phyloP scores from a whole-genome alignment of 2,888 invertebrate genomes.

The Arctia plantaginis region DNA sequence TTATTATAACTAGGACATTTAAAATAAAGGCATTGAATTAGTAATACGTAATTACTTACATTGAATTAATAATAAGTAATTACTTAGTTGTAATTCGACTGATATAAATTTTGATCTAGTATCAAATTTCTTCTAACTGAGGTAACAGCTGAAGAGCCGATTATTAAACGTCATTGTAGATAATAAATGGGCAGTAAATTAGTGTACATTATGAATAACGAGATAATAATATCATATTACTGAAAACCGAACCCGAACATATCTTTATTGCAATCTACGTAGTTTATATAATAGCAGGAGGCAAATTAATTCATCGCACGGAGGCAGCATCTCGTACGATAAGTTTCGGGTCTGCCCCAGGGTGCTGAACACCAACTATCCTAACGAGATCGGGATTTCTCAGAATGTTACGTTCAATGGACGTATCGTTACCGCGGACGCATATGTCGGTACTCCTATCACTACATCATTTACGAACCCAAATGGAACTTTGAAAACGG shows the following conservation, averaged over 20 bases:
- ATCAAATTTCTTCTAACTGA: not conserved
- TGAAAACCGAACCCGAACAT: conserved; percentile 60
- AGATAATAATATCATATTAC: conserved; percentile 59
- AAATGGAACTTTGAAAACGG: conserved; percentile 45
- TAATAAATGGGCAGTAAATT: conserved; percentile 66
- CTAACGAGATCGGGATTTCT: conserved; percentile 79
- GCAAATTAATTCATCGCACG: conserved; percentile 83
- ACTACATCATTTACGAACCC: conserved; percentile 55
- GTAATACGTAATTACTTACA: not conserved
- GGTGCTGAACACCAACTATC: conserved; percentile 75
- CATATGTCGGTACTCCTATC: conserved; percentile 68
- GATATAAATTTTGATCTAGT: not conserved
- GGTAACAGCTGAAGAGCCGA: not conserved
- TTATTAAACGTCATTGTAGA: not conserved
- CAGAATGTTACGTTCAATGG: conserved; percentile 71
- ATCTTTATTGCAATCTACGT: conserved; percentile 82
- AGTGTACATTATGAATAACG: conserved; percentile 62
- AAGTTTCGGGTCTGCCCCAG: conserved; percentile 69
- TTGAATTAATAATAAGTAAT: no score
- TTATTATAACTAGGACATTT: no score
- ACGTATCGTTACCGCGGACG: conserved; percentile 57
- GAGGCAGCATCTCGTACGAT: conserved; percentile 74
- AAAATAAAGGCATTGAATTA: no score
- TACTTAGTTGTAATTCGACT: not conserved
- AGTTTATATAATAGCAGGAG: conserved; percentile 74